A percentile compares a stretch with the other conserved stretches of the same genome.
Evolutionary conservation across 2,888 invertebrate genomes (phyloP).

Genomic region (Ceramica pisi): DNA sequence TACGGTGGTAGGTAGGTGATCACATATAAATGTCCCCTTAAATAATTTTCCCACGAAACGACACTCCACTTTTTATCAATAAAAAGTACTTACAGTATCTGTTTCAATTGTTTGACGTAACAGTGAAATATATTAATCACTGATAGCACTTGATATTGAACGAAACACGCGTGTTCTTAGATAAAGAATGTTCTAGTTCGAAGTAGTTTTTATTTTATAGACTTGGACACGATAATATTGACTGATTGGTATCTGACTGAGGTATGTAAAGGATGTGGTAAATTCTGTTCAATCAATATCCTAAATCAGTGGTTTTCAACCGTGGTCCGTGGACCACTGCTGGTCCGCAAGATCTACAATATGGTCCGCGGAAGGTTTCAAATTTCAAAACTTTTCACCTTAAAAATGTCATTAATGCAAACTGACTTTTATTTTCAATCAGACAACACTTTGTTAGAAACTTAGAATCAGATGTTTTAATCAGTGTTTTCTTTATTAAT

Average conservation of each 20-base stretch:
- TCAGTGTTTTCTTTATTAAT: too few species aligned
- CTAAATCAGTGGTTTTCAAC: too few species aligned
- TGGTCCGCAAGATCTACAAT: too few species aligned
- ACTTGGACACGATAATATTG: slow-evolving; percentile 25
- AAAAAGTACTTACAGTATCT: slow-evolving; percentile 14
- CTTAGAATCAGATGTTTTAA: too few species aligned
- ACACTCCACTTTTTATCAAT: slow-evolving; percentile 35
- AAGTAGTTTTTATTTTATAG: slow-evolving; percentile 37
- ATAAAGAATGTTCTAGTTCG: slow-evolving; percentile 46
- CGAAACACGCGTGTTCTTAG: slow-evolving; percentile 18
- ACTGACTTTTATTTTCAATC: too few species aligned
- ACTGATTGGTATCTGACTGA: slow-evolving; percentile 22
- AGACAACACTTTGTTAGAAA: too few species aligned
- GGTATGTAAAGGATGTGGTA: slow-evolving; percentile 36
- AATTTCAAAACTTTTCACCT: too few species aligned
- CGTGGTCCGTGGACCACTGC: too few species aligned
- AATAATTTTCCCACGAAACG: slow-evolving; percentile 49
- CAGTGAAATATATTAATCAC: slow-evolving; percentile 27
- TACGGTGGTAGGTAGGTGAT: too few species aligned
- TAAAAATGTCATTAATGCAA: too few species aligned
- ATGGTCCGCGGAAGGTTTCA: too few species aligned
- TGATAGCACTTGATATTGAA: slow-evolving; percentile 45
- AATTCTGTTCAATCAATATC: background rate
- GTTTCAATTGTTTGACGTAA: slow-evolving; percentile 38
- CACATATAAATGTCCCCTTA: background rate